Percentiles rank a stretch among this genome's conserved stretches.
These are phyloP conservation scores for Microcaecilia unicolor DNA, from an alignment of 2,797 vertebrate species.

Conservation along the genomic window DNA sequence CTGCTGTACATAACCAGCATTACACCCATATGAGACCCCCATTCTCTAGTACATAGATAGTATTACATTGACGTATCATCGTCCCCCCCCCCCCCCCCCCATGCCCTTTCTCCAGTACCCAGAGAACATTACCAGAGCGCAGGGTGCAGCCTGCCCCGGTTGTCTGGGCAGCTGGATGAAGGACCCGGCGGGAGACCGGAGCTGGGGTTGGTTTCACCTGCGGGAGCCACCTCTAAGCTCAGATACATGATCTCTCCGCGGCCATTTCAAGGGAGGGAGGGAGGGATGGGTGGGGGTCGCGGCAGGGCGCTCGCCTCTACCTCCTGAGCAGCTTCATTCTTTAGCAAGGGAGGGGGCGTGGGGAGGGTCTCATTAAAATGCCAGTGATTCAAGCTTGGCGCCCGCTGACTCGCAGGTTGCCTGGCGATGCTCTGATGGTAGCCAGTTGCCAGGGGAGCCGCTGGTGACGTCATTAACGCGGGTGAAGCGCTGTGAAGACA, in stretches of 20 bases:
- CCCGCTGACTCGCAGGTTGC: conserved; percentile 38
- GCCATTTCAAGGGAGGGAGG: conserved; percentile 9
- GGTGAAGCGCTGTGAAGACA: conserved; percentile 42
- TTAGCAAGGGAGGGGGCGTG: too few species aligned
- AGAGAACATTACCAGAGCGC: too few species aligned
- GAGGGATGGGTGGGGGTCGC: conserved; percentile 12
- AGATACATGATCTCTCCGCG: too few species aligned
- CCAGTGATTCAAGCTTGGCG: conserved; percentile 30
- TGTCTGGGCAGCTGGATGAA: conserved; percentile 2
- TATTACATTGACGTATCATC: too few species aligned
- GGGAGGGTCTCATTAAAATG: conserved; percentile 44
- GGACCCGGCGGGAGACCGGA: too few species aligned
- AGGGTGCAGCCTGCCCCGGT: conserved; percentile 3
- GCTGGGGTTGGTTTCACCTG: too few species aligned
- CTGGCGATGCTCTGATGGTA: conserved; percentile 51
- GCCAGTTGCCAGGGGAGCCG: conserved; percentile 62
- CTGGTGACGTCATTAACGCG: conserved; percentile 63
- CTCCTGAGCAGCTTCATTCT: background rate
- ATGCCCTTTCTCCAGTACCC: too few species aligned
- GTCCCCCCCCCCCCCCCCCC: too few species aligned
- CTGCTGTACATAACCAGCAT: too few species aligned
- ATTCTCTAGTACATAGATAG: too few species aligned
- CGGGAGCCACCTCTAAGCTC: too few species aligned
- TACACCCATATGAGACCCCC: too few species aligned
- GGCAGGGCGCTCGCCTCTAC: conserved; percentile 13